These are phyloP conservation scores for Drosophila atripex DNA, from an alignment of 2,888 invertebrate genomes.

Conservation along the genomic window DNA sequence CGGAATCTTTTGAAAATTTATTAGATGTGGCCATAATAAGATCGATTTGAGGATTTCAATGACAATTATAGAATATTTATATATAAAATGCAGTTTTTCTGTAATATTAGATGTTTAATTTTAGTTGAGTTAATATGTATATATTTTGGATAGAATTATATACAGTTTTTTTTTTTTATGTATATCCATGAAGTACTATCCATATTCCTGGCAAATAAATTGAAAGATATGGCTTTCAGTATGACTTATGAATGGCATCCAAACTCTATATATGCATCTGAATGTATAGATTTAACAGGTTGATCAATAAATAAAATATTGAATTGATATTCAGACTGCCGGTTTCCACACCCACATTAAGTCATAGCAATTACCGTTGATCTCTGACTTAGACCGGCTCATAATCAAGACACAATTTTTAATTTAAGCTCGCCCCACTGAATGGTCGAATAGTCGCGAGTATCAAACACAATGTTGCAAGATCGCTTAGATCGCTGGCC, in stretches of 20 bases:
- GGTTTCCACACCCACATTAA: slow-evolving; percentile 36
- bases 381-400: slow-evolving; percentile 21
- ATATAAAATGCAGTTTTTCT: neutral
- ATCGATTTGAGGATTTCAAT: neutral
- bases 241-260: neutral
- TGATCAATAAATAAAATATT: slow-evolving; percentile 1
- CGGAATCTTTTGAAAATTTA: slow-evolving; percentile 15
- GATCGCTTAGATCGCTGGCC: slow-evolving; percentile 41
- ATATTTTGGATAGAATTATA: too few relatives aligned
- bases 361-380: slow-evolving; percentile 35
- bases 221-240: too few relatives aligned
- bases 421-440: slow-evolving; percentile 49
- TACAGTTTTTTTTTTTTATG: too few relatives aligned
- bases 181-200: too few relatives aligned
- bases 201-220: too few relatives aligned
- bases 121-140: too few relatives aligned
- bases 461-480: slow-evolving; percentile 55
- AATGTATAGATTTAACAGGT: neutral
- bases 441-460: slow-evolving; percentile 34
- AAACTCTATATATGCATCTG: neutral
- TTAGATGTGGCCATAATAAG: slow-evolving; percentile 2
- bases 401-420: slow-evolving; percentile 51
- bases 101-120: too few relatives aligned
- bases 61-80: neutral
- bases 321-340: slow-evolving; percentile 14